Conservation (phyloP, 1,140 invertebrate genomes). For the Drosophila ananassae region DNA sequence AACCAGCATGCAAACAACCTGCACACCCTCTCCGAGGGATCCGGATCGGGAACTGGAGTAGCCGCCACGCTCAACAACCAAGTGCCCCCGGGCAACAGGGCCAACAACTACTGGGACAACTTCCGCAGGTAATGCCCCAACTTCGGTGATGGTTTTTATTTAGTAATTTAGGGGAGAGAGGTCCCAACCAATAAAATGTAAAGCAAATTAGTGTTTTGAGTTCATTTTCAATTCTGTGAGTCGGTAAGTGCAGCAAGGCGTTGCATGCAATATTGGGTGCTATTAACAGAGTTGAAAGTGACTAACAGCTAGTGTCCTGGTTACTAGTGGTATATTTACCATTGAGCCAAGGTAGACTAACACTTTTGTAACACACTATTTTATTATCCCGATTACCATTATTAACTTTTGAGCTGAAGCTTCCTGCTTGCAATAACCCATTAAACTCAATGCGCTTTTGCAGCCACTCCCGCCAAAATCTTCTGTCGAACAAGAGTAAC, state of each 20-base stretch:
- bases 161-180: slow-evolving; percentile 10
- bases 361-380: no score
- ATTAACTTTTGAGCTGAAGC: neutral
- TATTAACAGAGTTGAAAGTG: slow-evolving; percentile 56
- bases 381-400: neutral
- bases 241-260: slow-evolving; percentile 40
- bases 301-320: slow-evolving; percentile 30
- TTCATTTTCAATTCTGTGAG: slow-evolving; percentile 52
- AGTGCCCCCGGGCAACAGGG: slow-evolving; percentile 93
- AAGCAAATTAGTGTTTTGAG: slow-evolving; percentile 30
- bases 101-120: slow-evolving; percentile 97
- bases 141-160: slow-evolving; percentile 34
- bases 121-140: slow-evolving; percentile 89
- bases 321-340: neutral
- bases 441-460: slow-evolving; percentile 68
- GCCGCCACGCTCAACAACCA: slow-evolving; percentile 90
- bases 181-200: slow-evolving; percentile 41
- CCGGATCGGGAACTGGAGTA: slow-evolving; percentile 34
- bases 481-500: slow-evolving; percentile 90
- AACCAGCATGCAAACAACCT: slow-evolving; percentile 78
- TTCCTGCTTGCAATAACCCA: slow-evolving; percentile 68
- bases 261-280: slow-evolving; percentile 12
- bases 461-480: slow-evolving; percentile 93
- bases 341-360: no score
- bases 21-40: slow-evolving; percentile 60